These are phyloP conservation scores for Phaedon cochleariae DNA, from an alignment of 2,888 invertebrate genomes.

Conservation along the genomic window DNA sequence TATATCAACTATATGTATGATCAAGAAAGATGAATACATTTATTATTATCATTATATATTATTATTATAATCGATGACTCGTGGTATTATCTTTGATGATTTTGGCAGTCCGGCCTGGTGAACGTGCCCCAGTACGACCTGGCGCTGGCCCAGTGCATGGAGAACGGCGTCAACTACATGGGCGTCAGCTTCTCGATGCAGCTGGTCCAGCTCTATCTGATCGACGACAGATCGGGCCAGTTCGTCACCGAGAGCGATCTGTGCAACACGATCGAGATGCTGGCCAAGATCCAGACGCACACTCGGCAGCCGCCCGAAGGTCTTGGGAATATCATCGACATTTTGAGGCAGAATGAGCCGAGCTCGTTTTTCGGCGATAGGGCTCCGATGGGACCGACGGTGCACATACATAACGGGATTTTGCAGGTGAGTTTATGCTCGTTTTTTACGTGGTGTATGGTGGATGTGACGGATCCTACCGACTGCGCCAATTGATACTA, in stretches of 20 bases:
- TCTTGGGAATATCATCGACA: constrained; percentile 81
- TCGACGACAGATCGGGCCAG: constrained; percentile 79
- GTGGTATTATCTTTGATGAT: no score
- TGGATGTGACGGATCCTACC: no score
- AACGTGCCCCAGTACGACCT: constrained; percentile 86
- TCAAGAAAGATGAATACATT: no score
- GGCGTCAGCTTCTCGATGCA: constrained; percentile 92
- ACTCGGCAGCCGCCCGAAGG: constrained; percentile 85
- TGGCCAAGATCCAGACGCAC: constrained; percentile 79
- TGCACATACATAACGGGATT: constrained; percentile 93
- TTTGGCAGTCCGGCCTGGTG: constrained; percentile 71
- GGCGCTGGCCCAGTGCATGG: constrained; percentile 85
- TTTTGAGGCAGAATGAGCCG: constrained; percentile 78
- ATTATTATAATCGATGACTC: no score
- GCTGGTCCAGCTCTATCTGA: constrained; percentile 83
- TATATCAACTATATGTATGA: no score
- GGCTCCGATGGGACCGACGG: constrained; percentile 80
- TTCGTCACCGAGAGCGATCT: constrained; percentile 86
- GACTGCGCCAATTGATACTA: no score
- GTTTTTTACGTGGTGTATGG: no score
- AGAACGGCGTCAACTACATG: constrained; percentile 73
- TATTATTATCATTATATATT: no score
- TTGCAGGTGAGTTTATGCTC: constrained; percentile 73
- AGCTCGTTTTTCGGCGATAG: constrained; percentile 78
- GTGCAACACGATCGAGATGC: constrained; percentile 84